phyloP scores from a whole-genome alignment of 2,797 vertebrate species.

The Diglossa cyanea region DNA sequence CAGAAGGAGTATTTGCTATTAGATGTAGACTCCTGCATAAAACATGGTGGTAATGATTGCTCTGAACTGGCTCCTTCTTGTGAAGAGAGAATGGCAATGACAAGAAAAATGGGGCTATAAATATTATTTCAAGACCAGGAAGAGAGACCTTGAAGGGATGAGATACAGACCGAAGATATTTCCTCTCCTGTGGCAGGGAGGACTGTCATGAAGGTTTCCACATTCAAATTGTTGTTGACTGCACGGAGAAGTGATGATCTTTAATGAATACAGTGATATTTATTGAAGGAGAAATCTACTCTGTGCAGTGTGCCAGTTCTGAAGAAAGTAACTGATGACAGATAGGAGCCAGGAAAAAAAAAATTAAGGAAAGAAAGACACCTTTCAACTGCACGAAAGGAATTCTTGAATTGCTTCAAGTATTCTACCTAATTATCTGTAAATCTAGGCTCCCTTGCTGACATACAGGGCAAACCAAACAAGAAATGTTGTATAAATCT shows the following conservation, averaged over 20 bases:
- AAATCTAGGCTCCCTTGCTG: not conserved
- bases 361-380: not conserved
- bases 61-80: not conserved
- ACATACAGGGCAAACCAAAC: not conserved
- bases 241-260: not conserved
- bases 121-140: slow-evolving; percentile 27
- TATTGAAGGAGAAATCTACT: slow-evolving; percentile 2
- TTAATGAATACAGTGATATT: not conserved
- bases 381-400: not conserved
- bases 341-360: not conserved
- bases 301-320: not conserved
- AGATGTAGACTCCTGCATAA: slow-evolving; percentile 13
- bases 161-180: not conserved
- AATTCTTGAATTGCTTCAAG: slow-evolving; percentile 1
- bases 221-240: slow-evolving; percentile 1
- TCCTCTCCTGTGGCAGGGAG: not conserved
- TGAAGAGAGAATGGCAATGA: not conserved
- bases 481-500: slow-evolving; percentile 1
- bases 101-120: slow-evolving; percentile 27
- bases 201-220: not conserved
- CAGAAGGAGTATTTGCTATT: not conserved
- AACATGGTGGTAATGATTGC: slow-evolving; percentile 8
- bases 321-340: not conserved
- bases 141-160: not conserved
- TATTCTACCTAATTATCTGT: slow-evolving; percentile 49